Base-by-base conservation (phyloP, 2,113 vertebrate genomes). In the Muntiacus reevesi region DNA sequence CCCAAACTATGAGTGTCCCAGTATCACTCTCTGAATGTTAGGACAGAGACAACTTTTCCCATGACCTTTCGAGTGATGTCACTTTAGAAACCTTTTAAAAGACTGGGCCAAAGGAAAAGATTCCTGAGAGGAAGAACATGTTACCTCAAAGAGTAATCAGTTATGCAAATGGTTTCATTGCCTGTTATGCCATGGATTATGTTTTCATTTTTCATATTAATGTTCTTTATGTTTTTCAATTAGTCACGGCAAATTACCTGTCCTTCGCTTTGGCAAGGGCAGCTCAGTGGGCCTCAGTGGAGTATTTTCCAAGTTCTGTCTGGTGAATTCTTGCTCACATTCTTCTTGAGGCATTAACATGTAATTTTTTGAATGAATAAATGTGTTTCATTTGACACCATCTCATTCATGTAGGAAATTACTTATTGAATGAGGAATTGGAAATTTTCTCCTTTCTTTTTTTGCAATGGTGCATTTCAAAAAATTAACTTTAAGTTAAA, bases 171-270 rank as follows among this genome's bases (percentile, higher is more conserved):
- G 0, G 87, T 91, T 98, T 95, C 94, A 67, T 7, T 98, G 91
- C 91, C 94, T 98, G 59, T 89, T 98, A 97, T 96, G 97, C 59
- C 97, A 98, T 62, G 93, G 97, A 85, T 97, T 98, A 95, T 89
- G 84, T 97, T 98, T 98, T 98, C 97, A 98, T 98, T 99, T 97
- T 98, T 98, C 98, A 97, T 98, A 98, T 98, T 99, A 99, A 98
- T 98, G 98, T 97, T 98, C 97, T 98, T 98, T 98, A 97, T 97
- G 82, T 98, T 98, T 98, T 98, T 97, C 96, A 99, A 98, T 99
- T 99, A 99, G 98, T 99, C 97, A 99, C 14, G 82, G 98, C 67
- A 99, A 99, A 99, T 99, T 99, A 98, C 98, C 96, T 98, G 97
- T 98, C 98, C 98, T 99, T 97, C 5, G 17, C 88, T 52, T 83